phyloP scores from a whole-genome alignment of 1,140 invertebrate genomes.

The Stenopsyche tienmushanensis region DNA sequence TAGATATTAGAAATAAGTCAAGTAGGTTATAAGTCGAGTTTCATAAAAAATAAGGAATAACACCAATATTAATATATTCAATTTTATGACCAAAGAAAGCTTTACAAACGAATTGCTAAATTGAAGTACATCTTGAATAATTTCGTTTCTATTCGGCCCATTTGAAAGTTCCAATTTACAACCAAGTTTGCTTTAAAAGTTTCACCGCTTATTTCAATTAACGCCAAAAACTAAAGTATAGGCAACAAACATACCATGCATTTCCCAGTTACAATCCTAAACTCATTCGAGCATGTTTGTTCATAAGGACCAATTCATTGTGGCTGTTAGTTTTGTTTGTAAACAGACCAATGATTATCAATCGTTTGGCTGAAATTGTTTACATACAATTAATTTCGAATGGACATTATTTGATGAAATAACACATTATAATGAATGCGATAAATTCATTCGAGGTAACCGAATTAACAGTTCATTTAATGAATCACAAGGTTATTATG shows the following conservation, averaged over 20 bases:
- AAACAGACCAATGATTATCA: background rate
- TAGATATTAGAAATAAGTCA: too few species aligned
- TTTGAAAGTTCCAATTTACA: background rate
- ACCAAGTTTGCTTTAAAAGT: background rate
- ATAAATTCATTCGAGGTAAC: background rate
- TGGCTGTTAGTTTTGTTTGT: background rate
- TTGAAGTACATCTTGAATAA: background rate
- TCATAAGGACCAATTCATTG: background rate
- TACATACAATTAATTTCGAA: conserved; percentile 12
- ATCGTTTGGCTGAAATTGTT: conserved; percentile 5
- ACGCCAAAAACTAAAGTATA: background rate
- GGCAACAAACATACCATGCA: background rate
- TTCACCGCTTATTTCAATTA: conserved; percentile 1
- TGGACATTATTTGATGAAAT: background rate
- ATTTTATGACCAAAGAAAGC: background rate
- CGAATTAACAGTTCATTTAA: background rate
- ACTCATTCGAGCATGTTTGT: background rate
- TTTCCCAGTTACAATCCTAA: background rate
- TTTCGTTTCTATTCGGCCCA: background rate
- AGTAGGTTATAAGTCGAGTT: too few species aligned
- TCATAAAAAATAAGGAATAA: too few species aligned
- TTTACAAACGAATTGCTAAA: background rate
- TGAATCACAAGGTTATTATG: background rate
- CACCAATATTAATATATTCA: background rate
- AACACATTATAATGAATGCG: background rate